These are phyloP conservation scores for Drosophila jambulina DNA, from an alignment of 1,140 invertebrate genomes.

Conservation along the genomic window DNA sequence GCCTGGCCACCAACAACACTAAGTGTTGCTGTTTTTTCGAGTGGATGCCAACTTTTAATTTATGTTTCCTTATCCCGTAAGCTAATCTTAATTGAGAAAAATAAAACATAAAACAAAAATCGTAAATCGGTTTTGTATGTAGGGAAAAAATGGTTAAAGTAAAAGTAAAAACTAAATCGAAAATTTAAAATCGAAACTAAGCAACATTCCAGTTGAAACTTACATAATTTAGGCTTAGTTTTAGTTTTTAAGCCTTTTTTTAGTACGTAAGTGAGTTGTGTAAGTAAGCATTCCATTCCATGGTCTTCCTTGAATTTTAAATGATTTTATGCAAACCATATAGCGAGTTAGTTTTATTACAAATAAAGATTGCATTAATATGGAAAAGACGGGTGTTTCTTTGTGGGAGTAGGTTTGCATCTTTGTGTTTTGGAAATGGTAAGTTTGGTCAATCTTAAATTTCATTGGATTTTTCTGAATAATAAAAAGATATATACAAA, in stretches of 20 bases:
- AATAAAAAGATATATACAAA: not conserved
- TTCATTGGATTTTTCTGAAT: not conserved
- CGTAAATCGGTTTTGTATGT: constrained; percentile 58
- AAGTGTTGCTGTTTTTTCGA: constrained; percentile 65
- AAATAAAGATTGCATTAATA: constrained; percentile 75
- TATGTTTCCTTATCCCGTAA: constrained; percentile 67
- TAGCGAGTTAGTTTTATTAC: constrained; percentile 55
- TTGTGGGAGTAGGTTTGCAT: constrained; percentile 10
- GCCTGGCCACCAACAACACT: constrained; percentile 66
- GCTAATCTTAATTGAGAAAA: constrained; percentile 64
- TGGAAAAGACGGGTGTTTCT: constrained; percentile 14
- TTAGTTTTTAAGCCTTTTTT: constrained; percentile 30
- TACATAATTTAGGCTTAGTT: constrained; percentile 51
- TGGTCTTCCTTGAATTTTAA: constrained; percentile 80
- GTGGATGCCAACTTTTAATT: constrained; percentile 67
- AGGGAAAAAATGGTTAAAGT: constrained; percentile 79
- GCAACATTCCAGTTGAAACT: constrained; percentile 68
- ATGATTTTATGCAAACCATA: constrained; percentile 62
- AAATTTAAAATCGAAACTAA: constrained; percentile 10
- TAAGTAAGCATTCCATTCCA: constrained; percentile 72
- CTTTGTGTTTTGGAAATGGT: not conserved
- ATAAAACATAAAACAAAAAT: constrained; percentile 36
- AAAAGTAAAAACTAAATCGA: constrained; percentile 54
- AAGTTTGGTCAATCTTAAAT: not conserved
- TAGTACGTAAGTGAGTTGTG: constrained; percentile 28